These are phyloP conservation scores for Lates calcarifer DNA, from an alignment of 2,113 vertebrate genomes.

Conservation along the genomic window DNA sequence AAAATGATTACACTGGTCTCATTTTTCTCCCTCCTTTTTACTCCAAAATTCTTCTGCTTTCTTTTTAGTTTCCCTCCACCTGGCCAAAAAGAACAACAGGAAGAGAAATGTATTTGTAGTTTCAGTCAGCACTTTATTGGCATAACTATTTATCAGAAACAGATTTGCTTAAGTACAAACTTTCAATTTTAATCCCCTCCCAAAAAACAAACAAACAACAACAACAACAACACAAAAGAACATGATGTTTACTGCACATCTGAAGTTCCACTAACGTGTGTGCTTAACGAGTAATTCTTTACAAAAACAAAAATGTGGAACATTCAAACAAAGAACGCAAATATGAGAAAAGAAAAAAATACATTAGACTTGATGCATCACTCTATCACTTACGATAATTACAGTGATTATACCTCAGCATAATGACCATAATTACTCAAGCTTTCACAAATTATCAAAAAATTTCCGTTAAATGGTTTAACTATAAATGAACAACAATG, in stretches of 20 bases:
- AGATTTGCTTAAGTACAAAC: not conserved
- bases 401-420: constrained; percentile 22
- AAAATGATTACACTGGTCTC: not conserved
- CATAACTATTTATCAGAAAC: constrained; percentile 1
- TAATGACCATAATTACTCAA: constrained; percentile 21
- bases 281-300: not conserved
- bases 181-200: constrained; percentile 18
- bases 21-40: not conserved
- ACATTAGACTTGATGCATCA: constrained; percentile 9
- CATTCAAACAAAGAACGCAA: constrained; percentile 1
- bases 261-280: not conserved
- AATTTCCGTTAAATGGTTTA: not conserved
- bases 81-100: not conserved
- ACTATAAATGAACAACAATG: not conserved
- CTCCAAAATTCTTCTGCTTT: not conserved
- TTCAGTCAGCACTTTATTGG: not conserved
- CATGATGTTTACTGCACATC: not conserved
- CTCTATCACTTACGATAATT: constrained; percentile 11
- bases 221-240: no score
- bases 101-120: not conserved
- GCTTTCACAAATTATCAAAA: constrained; percentile 18
- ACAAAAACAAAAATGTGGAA: not conserved
- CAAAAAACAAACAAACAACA: not conserved
- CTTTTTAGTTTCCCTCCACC: not conserved
- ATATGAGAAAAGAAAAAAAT: not conserved